A percentile compares a stretch with the other conserved stretches of the same genome.
Conservation (phyloP, 2,797 vertebrate genomes). For the Coregonus sp. region DNA sequence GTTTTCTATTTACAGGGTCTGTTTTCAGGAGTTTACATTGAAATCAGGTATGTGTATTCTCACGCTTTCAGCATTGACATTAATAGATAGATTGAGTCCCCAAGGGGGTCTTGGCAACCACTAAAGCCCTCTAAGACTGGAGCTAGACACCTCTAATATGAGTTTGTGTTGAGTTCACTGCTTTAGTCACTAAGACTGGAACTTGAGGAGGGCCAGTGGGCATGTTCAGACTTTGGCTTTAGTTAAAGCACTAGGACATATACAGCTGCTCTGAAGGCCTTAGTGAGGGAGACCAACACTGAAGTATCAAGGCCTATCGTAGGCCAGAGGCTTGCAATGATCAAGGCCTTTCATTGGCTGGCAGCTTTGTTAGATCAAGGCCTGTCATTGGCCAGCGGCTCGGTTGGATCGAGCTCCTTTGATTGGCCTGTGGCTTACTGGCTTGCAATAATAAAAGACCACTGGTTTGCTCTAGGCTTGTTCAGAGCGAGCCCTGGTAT, state of each 20-base stretch:
- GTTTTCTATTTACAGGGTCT: too few relatives aligned
- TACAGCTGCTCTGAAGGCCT: neutral
- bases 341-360: conserved; percentile 29
- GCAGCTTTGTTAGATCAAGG: conserved; percentile 18
- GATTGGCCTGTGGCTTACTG: conserved; percentile 26
- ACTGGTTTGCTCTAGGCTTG: conserved; percentile 37
- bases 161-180: conserved; percentile 1
- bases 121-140: neutral
- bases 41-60: too few relatives aligned
- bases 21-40: too few relatives aligned
- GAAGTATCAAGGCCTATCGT: neutral
- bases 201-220: conserved; percentile 22
- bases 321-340: conserved; percentile 18
- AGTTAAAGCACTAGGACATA: conserved; percentile 21
- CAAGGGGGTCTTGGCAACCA: neutral
- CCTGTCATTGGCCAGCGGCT: conserved; percentile 31
- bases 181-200: neutral
- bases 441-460: conserved; percentile 49
- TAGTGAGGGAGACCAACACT: neutral
- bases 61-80: too few relatives aligned
- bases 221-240: conserved; percentile 18
- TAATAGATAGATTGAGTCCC: neutral
- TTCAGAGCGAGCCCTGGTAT: conserved; percentile 28
- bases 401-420: conserved; percentile 43
- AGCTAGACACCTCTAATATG: neutral